A percentile compares a stretch with the other conserved stretches of the same genome.
These are phyloP conservation scores for Eupithecia subumbrata DNA, from an alignment of 2,888 invertebrate species.

Conservation along the genomic window DNA sequence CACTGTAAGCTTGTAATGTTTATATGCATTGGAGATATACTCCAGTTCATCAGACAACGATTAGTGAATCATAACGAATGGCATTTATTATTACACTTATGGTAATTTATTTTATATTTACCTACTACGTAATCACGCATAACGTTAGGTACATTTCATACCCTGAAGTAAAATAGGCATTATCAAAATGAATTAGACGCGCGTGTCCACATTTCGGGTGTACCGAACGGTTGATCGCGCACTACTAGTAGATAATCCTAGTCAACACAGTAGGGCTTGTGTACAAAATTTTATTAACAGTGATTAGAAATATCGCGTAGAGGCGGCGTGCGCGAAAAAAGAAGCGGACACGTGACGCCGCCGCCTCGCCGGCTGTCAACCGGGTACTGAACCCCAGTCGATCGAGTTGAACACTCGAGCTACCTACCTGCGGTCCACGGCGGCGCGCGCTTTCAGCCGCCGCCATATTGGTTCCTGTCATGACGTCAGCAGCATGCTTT, in stretches of 20 bases:
- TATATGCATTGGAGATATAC: conserved; percentile 56
- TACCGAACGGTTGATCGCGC: conserved; percentile 39
- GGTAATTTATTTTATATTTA: conserved; percentile 39
- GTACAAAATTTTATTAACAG: conserved; percentile 74
- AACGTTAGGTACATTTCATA: conserved; percentile 50
- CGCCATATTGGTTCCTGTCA: conserved; percentile 71
- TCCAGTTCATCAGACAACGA: conserved; percentile 32
- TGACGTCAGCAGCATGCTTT: conserved; percentile 67
- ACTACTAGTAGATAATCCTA: conserved; percentile 50
- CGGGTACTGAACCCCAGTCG: conserved; percentile 80
- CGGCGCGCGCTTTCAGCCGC: conserved; percentile 67
- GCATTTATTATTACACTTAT: conserved; percentile 35
- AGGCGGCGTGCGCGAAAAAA: conserved; percentile 77
- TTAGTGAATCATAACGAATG: conserved; percentile 32
- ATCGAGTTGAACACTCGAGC: conserved; percentile 64
- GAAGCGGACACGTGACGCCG: conserved; percentile 66
- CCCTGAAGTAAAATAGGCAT: conserved; percentile 58
- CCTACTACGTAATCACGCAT: conserved; percentile 45
- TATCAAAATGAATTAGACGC: conserved; percentile 64
- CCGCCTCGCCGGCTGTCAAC: conserved; percentile 82
- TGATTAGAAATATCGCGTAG: conserved; percentile 73
- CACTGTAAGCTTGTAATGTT: conserved; percentile 51
- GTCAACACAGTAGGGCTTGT: conserved; percentile 58
- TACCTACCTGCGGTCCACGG: conserved; percentile 51
- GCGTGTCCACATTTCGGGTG: conserved; percentile 47